Base-by-base conservation (phyloP, 1,140 invertebrate species). In the Cotesia typhae region DNA sequence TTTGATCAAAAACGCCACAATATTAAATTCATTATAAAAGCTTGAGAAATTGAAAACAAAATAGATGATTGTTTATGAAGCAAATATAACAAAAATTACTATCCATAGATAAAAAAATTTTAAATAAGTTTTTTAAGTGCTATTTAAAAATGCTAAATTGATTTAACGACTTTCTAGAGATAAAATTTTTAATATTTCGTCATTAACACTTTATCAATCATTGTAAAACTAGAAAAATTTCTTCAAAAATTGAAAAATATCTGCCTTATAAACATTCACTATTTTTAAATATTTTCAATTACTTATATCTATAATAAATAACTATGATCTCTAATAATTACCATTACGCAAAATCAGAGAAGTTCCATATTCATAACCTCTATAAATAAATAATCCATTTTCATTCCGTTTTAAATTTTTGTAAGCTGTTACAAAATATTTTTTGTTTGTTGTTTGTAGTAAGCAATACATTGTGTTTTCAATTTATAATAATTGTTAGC, bases 201-300 rank as follows among this genome's bases (percentile, higher is more conserved):
- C 47, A 52, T 52, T 52, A 52, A 52, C 28, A 28, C 28, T 28
- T 28, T 4, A 52, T 10, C 47, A 52, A 52, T 52, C 47, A 52
- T 52, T 7, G 47, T 52, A 52, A 3, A n/a, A 52, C 4, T 52
- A 10, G 4, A 52, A 52, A 52, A 52, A n/a, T 7, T 52, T 1
- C 3, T 52, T n/a, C 47, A 52, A 52, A 52, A 52, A 52, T n/a
- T 52, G n/a, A 52, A 52, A 52, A 52, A 52, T 52, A 2, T 52
- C 4, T 52, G n/a, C 47, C 47, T 2, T 4, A 52, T 52, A 52
- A 52, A n/a, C 47, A 52, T 52, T 52, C 7, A 52, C 47, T 52
- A 52, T 52, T 52, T n/a, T 52, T 52, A 52, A 52, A 52, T 52
- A 52, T 52, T 52, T 52, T 52, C 47, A 52, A 52, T 10, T n/a